Base-by-base conservation (phyloP, 1,140 invertebrate genomes). In the Hyles vespertilio region DNA sequence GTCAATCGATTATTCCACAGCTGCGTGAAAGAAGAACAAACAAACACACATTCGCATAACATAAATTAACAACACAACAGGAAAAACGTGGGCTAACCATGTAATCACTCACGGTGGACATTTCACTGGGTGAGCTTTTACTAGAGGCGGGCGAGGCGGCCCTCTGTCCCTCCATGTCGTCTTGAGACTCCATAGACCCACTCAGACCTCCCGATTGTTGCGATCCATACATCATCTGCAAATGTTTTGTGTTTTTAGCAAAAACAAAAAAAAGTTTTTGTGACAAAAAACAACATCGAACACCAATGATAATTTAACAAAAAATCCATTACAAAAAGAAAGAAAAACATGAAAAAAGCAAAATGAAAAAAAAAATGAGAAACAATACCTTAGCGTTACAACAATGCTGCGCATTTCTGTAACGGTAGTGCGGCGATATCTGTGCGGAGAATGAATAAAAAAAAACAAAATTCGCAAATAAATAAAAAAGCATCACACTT, bases 41-140 rank as follows among this genome's bases (percentile, higher is more conserved):
- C 22, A n/a, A n/a, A 22, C 22, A 22, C 22, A 22, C 22, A 22
- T 22, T 22, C 22, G 22, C 22, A 22, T 22, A 22, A 22, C 22
- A 22, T 22, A 22, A 22, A 2, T 22, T 1, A 22, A 22, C 22
- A 22, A 22, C 22, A 22, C 22, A 22, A 22, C 2, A 22, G 22
- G 22, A 22, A 22, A 22, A 22, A 22, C 36, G 5, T 5, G 36
- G 5, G 8, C 36, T 40, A 40, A 5, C 4, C 36, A 40, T 40
- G 8, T 40, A 58, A 61, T 44, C 9, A 75, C 92, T 93, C 81
- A 95, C 95, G 71, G 94, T 93, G 83, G 93, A 96, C 75, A 95
- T 89, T 81, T 95, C 94, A 51, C 94, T 96, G 56, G 94, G 91
- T 85, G 95, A 95, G 67, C 94, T 96, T 87, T 96, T 95, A 69